phyloP scores from a whole-genome alignment of 1,140 invertebrate species.

The Lucilia cuprina region DNA sequence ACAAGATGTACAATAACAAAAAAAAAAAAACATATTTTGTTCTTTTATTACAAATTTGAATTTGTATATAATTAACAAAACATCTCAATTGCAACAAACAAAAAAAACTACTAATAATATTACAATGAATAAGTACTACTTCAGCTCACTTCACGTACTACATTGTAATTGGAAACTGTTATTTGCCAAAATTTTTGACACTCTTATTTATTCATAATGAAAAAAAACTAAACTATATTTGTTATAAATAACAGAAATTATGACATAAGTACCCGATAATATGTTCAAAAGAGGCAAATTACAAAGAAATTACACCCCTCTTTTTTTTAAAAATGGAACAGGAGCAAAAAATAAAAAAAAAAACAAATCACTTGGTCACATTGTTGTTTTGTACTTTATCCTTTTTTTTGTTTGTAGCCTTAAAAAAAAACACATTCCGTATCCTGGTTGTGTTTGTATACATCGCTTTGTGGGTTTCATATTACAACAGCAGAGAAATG shows the following conservation, averaged over 20 bases:
- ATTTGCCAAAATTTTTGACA: constrained; percentile 27
- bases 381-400: not conserved
- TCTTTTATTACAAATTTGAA: not conserved
- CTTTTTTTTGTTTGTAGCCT: not conserved
- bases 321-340: not conserved
- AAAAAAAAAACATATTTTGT: not conserved
- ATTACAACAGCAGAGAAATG: too few species aligned
- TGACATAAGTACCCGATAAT: not conserved
- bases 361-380: constrained; percentile 11
- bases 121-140: not conserved
- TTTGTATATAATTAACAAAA: not conserved
- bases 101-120: not conserved
- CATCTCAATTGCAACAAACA: constrained; percentile 23
- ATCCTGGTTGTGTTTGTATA: not conserved
- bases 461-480: constrained; percentile 1
- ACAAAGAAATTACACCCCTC: not conserved
- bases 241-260: not conserved
- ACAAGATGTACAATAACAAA: not conserved
- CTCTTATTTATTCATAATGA: not conserved
- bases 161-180: constrained; percentile 28
- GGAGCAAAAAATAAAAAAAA: not conserved
- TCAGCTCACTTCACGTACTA: not conserved
- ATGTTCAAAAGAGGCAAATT: not conserved
- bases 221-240: not conserved
- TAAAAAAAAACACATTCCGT: not conserved